Percentiles rank a stretch among this genome's conserved stretches.
These are phyloP conservation scores for Periphyllus acericola DNA, from an alignment of 2,888 invertebrate genomes.

Conservation along the genomic window DNA sequence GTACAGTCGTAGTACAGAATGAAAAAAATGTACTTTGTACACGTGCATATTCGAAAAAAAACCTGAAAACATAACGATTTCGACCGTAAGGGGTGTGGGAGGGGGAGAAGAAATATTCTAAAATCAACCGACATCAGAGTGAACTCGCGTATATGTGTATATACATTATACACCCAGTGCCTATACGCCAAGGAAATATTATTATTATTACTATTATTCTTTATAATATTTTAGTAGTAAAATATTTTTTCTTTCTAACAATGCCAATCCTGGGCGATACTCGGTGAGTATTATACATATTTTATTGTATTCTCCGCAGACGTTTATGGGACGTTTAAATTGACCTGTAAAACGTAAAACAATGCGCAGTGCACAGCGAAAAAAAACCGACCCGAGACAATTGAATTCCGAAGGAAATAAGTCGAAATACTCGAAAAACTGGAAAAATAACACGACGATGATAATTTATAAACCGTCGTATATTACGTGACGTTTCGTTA, in stretches of 20 bases:
- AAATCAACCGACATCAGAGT: conserved; percentile 31
- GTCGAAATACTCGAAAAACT: conserved; percentile 10
- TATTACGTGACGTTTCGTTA: background rate
- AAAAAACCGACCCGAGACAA: conserved; percentile 10
- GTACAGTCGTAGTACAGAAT: background rate
- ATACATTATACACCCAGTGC: no score
- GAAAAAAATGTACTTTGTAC: background rate
- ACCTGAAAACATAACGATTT: conserved; percentile 36
- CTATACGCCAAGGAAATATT: background rate
- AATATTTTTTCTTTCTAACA: background rate
- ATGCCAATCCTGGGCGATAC: conserved; percentile 1
- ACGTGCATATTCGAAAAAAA: conserved; percentile 8
- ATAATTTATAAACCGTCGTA: background rate
- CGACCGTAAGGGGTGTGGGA: background rate
- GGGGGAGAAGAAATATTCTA: conserved; percentile 8
- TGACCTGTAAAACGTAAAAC: conserved; percentile 9
- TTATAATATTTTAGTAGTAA: background rate
- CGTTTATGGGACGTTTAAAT: conserved; percentile 8
- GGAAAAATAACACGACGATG: conserved; percentile 5
- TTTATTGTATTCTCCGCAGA: background rate
- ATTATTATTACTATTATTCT: no score
- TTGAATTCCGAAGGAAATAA: conserved; percentile 12
- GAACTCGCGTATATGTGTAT: background rate
- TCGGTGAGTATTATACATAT: background rate
- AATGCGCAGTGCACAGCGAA: background rate